These are phyloP conservation scores for Alca torda DNA, from an alignment of 2,797 vertebrate genomes.

Conservation along the genomic window DNA sequence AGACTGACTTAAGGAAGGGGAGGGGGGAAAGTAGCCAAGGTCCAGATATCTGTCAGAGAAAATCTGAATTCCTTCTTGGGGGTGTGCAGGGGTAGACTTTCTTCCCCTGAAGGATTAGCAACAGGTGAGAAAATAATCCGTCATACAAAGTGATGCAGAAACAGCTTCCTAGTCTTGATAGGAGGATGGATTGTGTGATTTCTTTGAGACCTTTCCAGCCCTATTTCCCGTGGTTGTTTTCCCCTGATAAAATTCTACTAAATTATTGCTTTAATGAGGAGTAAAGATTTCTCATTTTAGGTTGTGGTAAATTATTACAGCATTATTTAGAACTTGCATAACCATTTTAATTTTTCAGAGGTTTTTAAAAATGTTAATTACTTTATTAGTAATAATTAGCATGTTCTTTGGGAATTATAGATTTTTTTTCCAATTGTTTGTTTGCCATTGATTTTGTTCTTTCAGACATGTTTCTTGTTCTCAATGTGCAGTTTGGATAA, in stretches of 20 bases:
- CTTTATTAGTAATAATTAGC: conserved; percentile 14
- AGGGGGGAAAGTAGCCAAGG: neutral
- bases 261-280: conserved; percentile 6
- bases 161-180: neutral
- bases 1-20: neutral
- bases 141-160: neutral
- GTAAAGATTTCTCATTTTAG: neutral
- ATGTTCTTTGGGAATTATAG: neutral
- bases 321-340: conserved; percentile 34
- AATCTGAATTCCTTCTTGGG: neutral
- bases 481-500: neutral
- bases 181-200: neutral
- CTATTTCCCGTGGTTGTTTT: neutral
- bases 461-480: neutral
- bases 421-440: neutral
- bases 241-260: neutral
- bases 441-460: neutral
- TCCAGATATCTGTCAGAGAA: neutral
- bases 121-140: neutral
- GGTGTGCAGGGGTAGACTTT: neutral
- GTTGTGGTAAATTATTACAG: neutral
- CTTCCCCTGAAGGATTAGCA: neutral
- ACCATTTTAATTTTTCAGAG: neutral
- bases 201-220: neutral
- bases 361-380: conserved; percentile 12